Base-by-base conservation (phyloP, 2,888 invertebrate species). In the Esperia sulphurella region DNA sequence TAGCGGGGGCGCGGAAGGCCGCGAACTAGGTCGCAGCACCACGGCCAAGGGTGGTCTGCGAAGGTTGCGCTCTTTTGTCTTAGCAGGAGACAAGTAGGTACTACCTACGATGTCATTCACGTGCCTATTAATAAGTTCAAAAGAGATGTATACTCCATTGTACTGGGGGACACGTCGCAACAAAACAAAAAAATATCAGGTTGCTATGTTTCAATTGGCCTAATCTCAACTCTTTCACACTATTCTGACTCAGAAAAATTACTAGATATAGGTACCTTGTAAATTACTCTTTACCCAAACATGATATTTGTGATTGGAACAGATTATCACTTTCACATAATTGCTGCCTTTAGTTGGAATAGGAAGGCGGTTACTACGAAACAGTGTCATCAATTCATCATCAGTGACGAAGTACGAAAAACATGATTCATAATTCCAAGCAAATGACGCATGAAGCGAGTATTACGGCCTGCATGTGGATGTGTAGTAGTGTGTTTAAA, bases 1-100 rank as follows among this genome's bases (percentile, higher is more conserved):
- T 64, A 61, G 65, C 55, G 49, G 50, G 51, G 51, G 55, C 51
- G 53, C 43, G 60, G 53, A 63, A 70, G 67, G 65, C 61, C 61
- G 65, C 64, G 66, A 87, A 77, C 78, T 85, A 75, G 84, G 86
- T 85, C 85, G 70, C 71, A 79, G 63, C 70, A 79, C 83, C 87
- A 88, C 83, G 86, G 87, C 87, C 87, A 88, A 88, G 87, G 87
- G 85, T 86, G 83, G 73, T 71, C 70, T 61, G 63, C 78, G 81
- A 86, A 87, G 86, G 85, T 88, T 86, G 83, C 33, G n/a, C 60
- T 71, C 65, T 71, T 82, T 80, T 82, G 76, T 81, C 72, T 76
- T 64, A 66, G 57, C 21, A 21, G 2, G 2, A 21, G 2, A 21
- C 21, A 21, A 21, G 5, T 21, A 5, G n/a, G n/a, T n/a, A n/a